Base-by-base conservation (phyloP, 2,113 vertebrate genomes). In the Camelus dromedarius region DNA sequence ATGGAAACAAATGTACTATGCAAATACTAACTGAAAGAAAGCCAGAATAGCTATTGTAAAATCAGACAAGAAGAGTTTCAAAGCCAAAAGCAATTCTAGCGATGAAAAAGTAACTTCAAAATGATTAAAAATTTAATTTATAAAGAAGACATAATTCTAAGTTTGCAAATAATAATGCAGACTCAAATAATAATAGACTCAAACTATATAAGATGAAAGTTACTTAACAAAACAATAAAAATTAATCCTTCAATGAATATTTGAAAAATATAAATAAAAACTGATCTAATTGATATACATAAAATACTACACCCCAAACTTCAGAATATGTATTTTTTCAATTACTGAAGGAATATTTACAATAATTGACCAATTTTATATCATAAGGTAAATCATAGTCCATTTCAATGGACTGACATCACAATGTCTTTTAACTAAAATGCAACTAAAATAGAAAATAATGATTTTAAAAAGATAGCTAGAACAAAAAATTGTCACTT, bases 201-300 rank as follows among this genome's bases (percentile, higher is more conserved):
- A 56, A 81, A n/a, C 11, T 64, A 46, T 46, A 38, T 91, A 67
- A 46, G 32, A 28, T 73, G 38, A 35, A 85, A 77, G 15, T 12
- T 15, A 79, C 60, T 72, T 48, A 70, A 52, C 14, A 88, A 88
- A 77, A 50, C 6, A n/a, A 26, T 26, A 60, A 52, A 70, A 32
- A 46, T 50, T 24, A 79, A 32, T 22, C 87, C 15, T 30, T 48
- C 52, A 70, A 64, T 56, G 15, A 79, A 89, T 89, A 84, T 67
- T 92, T 85, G 32, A 60, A 79, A 84, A 89, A 35, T 79, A 35
- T 70, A 72, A 75, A 32, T 50, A 50, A 82, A 89, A 95, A 64
- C 2, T 79, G 20, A 80, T 50, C 15, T 76, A 69, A 54, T 66
- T 89, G 42, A 24, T 6, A 58, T 52, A 22, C 13, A 38, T 92